Evolutionary conservation across 1,140 invertebrate species (phyloP), one percentile per base, ranked within the genome.

Genomic region (Episyrphus balteatus): DNA sequence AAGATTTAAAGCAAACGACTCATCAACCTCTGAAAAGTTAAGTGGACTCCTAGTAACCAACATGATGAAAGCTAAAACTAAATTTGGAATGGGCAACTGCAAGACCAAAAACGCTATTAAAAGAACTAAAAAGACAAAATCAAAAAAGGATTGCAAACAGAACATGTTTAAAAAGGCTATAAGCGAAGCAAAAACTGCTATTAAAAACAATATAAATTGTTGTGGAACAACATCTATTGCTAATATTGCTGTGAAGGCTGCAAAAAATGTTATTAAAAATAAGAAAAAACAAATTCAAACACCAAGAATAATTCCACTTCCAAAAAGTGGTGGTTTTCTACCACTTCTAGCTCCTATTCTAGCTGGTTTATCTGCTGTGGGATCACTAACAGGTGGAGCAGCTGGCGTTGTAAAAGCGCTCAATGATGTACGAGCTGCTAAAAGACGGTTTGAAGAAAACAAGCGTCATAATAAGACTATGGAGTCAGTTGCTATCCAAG

Each of bases 1-100:
- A 45, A 51, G 55, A 52, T 48, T 70, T 43, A 57, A 60, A 45
- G 43, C 66, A 10, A 62, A 55, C 48, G 61, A 72, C 45, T 40
- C 62, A 21, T 53, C 15, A 48, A 38, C 63, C 13, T 12, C 12
- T 36, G 34, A 36, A 36, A 12, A 15, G 12, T 36, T 36, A 6
- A 36, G 14, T 12, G 5, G 12, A 5, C 14, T n/a, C 10, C 10
- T 36, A 12, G 34, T 36, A 3, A 36, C 34, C 12, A 36, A 36
- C 14, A 36, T 15, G 14, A 36, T 36, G 34, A 36, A 36, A 5
- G 11, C 34, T 3, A 36, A 36, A 5, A 36, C 34, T 5, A 36
- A 36, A 36, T 36, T 36, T 36, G 34, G 34, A 5, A 36, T 36
- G 34, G 34, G 34, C 10, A 36, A n/a, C n/a, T n/a, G n/a, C n/a